phyloP scores from a whole-genome alignment of 1,140 invertebrate species.

The Trichonephila clavipes region DNA sequence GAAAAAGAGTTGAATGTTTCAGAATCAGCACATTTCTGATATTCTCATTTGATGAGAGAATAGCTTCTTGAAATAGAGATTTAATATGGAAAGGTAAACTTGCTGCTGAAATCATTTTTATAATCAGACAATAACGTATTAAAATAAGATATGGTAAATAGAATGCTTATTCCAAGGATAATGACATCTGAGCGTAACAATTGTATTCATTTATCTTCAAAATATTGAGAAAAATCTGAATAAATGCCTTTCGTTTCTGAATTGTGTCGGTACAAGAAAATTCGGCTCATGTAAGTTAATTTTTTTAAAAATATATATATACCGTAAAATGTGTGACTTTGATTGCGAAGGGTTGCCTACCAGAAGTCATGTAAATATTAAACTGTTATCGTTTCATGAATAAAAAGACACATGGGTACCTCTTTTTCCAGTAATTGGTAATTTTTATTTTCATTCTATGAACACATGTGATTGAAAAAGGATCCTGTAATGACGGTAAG shows the following conservation, averaged over 20 bases:
- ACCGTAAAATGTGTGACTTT: not conserved
- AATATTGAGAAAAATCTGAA: not conserved
- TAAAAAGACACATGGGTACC: not conserved
- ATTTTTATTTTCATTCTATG: not conserved
- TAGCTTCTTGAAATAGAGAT: not conserved
- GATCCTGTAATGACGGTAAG: conserved; percentile 56
- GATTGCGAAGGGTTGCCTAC: conserved; percentile 68
- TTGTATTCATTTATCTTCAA: not conserved
- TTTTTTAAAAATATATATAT: not conserved
- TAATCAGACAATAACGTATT: too few relatives aligned
- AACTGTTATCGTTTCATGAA: not conserved
- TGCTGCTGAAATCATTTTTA: too few relatives aligned
- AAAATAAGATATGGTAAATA: too few relatives aligned
- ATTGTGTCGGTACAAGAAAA: not conserved
- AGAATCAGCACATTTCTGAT: not conserved
- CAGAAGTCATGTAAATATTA: not conserved
- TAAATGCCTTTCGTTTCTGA: not conserved
- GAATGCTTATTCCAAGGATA: too few relatives aligned
- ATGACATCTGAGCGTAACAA: too few relatives aligned
- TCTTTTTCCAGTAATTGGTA: not conserved
- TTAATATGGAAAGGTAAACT: not conserved
- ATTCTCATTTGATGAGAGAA: not conserved
- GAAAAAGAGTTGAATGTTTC: not conserved
- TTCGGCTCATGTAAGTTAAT: conserved; percentile 1
- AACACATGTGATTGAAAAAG: not conserved